These are phyloP conservation scores for Parazoanthus swiftii DNA, from an alignment of 92 coral and sea anemone genomes.

Conservation along the genomic window DNA sequence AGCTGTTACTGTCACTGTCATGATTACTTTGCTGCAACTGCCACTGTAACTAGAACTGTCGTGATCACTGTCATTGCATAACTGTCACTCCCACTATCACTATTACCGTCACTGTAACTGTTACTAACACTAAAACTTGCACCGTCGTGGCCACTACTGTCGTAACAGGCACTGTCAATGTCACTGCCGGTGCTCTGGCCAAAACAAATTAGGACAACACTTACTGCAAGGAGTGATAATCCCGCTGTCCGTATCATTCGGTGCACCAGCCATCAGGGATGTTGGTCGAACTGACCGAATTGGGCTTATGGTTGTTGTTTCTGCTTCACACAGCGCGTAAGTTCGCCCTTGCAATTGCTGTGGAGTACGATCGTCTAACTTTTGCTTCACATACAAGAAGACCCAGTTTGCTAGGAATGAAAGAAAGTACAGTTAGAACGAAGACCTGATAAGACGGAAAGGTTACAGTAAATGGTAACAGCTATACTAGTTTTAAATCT, in stretches of 20 bases:
- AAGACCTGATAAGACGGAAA: too few species aligned
- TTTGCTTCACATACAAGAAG: constrained; percentile 15
- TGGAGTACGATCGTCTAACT: constrained; percentile 16
- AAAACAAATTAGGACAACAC: background rate
- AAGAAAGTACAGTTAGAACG: background rate
- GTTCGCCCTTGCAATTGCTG: background rate
- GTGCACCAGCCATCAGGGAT: background rate
- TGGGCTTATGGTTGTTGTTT: constrained; percentile 5
- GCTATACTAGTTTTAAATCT: too few species aligned
- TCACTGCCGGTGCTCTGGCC: background rate
- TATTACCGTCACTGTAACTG: too few species aligned
- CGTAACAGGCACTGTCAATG: background rate
- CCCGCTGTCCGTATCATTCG: constrained; percentile 18
- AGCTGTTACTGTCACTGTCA: too few species aligned
- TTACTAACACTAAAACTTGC: too few species aligned
- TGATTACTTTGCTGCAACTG: too few species aligned
- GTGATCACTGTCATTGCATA: too few species aligned
- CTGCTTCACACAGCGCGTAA: constrained; percentile 22
- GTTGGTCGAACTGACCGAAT: background rate
- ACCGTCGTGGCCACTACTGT: too few species aligned
- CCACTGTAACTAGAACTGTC: too few species aligned
- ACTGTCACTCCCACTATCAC: too few species aligned
- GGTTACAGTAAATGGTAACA: too few species aligned
- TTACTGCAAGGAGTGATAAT: constrained; percentile 37
- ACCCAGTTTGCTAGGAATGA: constrained; percentile 17